phyloP scores from a whole-genome alignment of 2,888 invertebrate genomes.

The Drosophila limbata region DNA sequence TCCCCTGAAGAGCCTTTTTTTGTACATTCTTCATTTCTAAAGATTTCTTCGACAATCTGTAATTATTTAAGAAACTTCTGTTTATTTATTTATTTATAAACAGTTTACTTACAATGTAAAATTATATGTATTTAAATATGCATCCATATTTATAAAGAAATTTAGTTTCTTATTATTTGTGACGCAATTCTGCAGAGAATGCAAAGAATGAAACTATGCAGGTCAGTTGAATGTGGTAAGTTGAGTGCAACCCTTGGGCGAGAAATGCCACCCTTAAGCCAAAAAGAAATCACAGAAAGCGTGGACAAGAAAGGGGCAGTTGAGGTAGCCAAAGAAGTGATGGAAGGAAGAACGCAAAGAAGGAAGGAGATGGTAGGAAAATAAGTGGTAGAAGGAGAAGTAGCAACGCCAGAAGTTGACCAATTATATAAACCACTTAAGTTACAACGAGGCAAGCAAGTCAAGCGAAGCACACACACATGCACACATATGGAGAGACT shows the following conservation, averaged over 20 bases:
- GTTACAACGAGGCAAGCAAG: conserved; percentile 59
- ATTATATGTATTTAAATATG: no score
- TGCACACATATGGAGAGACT: conserved; percentile 14
- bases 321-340: not conserved
- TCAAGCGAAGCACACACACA: conserved; percentile 36
- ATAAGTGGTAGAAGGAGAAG: conserved; percentile 15
- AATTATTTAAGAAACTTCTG: no score
- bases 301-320: conserved; percentile 8
- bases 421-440: conserved; percentile 78
- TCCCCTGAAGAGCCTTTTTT: no score
- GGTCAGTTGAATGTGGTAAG: conserved; percentile 1
- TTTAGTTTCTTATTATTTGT: no score
- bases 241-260: conserved; percentile 30
- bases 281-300: conserved; percentile 34
- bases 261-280: conserved; percentile 41
- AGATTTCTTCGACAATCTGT: no score
- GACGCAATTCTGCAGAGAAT: not conserved
- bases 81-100: no score
- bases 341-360: not conserved
- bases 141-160: no score
- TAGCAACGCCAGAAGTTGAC: conserved; percentile 67
- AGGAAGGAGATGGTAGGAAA: conserved; percentile 1
- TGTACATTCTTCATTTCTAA: no score
- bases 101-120: no score
- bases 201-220: not conserved